These are phyloP conservation scores for Trinectes maculatus DNA, from an alignment of 2,113 vertebrate genomes.

Conservation along the genomic window DNA sequence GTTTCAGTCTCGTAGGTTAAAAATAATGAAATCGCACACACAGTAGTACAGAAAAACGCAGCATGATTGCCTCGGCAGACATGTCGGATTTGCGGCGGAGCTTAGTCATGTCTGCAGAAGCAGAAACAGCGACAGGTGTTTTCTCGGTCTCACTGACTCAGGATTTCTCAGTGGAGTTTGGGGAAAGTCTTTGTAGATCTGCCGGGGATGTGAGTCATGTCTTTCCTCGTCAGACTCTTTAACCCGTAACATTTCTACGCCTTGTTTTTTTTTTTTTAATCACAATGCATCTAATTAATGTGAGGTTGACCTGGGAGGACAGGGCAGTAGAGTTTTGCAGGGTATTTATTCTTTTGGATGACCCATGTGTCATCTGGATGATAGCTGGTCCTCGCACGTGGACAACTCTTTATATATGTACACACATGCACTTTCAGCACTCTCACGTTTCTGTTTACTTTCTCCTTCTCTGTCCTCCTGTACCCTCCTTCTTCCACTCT, in stretches of 20 bases:
- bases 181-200: constrained; percentile 19
- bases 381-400: background rate
- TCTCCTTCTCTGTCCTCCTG: constrained; percentile 32
- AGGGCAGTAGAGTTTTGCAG: constrained; percentile 17
- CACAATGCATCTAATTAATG: constrained; percentile 7
- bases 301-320: constrained; percentile 22
- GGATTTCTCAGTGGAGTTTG: constrained; percentile 18
- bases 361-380: constrained; percentile 12
- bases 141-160: constrained; percentile 20
- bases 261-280: too few species aligned
- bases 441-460: constrained; percentile 24
- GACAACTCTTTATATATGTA: background rate
- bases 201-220: constrained; percentile 12
- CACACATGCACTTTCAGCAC: background rate
- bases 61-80: background rate
- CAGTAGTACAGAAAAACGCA: too few species aligned
- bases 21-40: too few species aligned
- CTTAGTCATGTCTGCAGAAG: too few species aligned
- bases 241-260: constrained; percentile 1
- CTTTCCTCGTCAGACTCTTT: constrained; percentile 3
- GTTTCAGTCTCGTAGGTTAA: too few species aligned
- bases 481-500: constrained; percentile 1
- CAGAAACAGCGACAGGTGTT: constrained; percentile 37
- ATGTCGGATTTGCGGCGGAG: background rate
- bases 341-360: constrained; percentile 11